Base-by-base conservation (phyloP, 2,888 invertebrate genomes). In the Parelbella ahira region DNA sequence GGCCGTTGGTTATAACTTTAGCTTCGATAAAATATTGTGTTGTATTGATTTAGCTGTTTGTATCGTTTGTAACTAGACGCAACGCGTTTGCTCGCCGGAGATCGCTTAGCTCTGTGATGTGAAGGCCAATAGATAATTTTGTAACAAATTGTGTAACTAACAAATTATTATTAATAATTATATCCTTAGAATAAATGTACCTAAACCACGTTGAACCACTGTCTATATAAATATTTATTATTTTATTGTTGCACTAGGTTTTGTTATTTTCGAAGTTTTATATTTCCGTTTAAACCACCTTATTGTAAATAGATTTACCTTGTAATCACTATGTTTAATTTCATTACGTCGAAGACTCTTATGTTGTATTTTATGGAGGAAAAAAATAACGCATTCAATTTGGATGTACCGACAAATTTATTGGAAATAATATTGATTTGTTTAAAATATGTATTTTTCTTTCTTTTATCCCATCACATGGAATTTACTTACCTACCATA, bases 381-480 rank as follows among this genome's bases (percentile, higher is more conserved):
- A 77, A 60, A 77, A 72, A 72, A 73, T 70, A 68, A 51, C 67
- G 66, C 83, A 80, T 84, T 86, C 82, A 71, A 75, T 75, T 81
- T 83, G 84, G 83, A 83, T 84, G 86, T 83, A 83, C 82, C 80
- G 84, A 86, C 82, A 84, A 81, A 77, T 82, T 83, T 82, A 86
- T 81, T 83, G 82, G 75, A 84, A 86, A 86, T 87, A 87, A 86
- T 87, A 87, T 86, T 83, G 87, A 87, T 83, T 84, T 87, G 87
- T 87, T 87, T 86, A n/a, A 86, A 79, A 78, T 47, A 56, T 53
- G 60, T 47, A 53, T 58, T 68, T 70, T 73, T 65, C 49, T 63
- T 58, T 60, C 44, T 36, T 21, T 12, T 19, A 12, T 8, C 24
- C 30, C n/a, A n/a, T n/a, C n/a, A n/a, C n/a, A n/a, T n/a, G n/a